A percentile compares a stretch with the other conserved stretches of the same genome.
Conservation (phyloP, 30 jellyfish, hydroid and myxozoan genomes). For the Morbakka virulenta region DNA sequence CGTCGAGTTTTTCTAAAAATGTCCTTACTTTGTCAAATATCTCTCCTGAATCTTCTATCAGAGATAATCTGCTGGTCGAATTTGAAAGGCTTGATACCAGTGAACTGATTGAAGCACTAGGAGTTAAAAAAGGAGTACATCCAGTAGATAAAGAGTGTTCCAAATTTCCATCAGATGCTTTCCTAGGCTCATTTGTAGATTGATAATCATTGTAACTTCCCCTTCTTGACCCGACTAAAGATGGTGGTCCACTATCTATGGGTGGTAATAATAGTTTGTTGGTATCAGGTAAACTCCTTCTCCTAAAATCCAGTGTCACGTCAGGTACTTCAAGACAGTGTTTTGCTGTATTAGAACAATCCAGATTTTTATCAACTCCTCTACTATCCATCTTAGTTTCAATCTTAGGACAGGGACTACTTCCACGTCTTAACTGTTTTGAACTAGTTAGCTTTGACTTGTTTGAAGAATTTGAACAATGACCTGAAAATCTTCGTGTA, state of each 20-base stretch:
- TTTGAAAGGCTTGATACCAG: conserved; percentile 66
- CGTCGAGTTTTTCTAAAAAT: conserved; percentile 65
- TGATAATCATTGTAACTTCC: not conserved
- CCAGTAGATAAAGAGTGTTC: not conserved
- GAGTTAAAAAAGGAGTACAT: conserved; percentile 58
- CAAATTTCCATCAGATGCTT: not conserved
- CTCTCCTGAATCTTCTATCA: conserved; percentile 48
- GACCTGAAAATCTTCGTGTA: not conserved
- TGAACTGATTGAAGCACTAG: conserved; percentile 65
- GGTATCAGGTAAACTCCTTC: not conserved
- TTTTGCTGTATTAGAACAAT: too few species aligned
- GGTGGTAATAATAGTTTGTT: not conserved
- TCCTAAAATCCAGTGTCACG: not conserved
- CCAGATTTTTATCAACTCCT: not conserved
- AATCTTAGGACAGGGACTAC: not conserved
- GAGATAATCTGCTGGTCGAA: conserved; percentile 45
- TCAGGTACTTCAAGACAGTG: not conserved
- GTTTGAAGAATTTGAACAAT: not conserved
- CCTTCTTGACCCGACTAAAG: not conserved
- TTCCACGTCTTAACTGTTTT: not conserved
- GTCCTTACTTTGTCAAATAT: conserved; percentile 58
- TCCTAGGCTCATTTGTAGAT: not conserved
- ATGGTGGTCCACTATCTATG: not conserved
- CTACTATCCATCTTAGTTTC: not conserved
- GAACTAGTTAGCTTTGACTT: not conserved